Evolutionary conservation across 1,140 invertebrate species (phyloP).

Genomic region (Tetramorium alpestre): DNA sequence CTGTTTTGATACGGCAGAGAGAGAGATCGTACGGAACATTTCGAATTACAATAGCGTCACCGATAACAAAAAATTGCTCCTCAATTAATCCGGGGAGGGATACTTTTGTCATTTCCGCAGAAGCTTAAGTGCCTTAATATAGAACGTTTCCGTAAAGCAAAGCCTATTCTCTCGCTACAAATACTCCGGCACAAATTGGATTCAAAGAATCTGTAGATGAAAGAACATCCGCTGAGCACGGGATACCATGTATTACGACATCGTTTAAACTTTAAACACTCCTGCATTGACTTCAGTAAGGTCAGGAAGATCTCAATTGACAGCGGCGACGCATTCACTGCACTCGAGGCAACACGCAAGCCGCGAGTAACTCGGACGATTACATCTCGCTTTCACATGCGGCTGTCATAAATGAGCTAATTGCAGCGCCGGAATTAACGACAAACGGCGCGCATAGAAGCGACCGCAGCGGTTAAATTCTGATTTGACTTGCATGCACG

Average conservation of each 20-base stretch:
- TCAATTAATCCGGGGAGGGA: neutral
- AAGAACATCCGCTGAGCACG: conserved; percentile 26
- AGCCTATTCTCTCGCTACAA: neutral
- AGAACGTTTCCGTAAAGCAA: conserved; percentile 7
- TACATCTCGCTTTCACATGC: conserved; percentile 48
- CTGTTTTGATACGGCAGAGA: conserved; percentile 24
- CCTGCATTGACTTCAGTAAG: conserved; percentile 48
- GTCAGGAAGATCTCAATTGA: conserved; percentile 57
- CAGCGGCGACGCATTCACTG: conserved; percentile 40
- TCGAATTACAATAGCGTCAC: neutral
- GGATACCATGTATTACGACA: conserved; percentile 11
- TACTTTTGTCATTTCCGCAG: neutral
- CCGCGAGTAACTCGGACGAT: conserved; percentile 23
- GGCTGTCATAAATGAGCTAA: conserved; percentile 42
- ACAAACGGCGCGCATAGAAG: conserved; percentile 41
- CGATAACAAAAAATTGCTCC: neutral
- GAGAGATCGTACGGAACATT: neutral
- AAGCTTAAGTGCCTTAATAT: neutral
- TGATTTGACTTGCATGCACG: conserved; percentile 45
- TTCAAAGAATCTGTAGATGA: conserved; percentile 44
- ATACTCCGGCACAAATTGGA: neutral
- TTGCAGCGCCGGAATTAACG: conserved; percentile 45
- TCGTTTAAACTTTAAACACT: conserved; percentile 39
- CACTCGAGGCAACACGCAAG: conserved; percentile 20
- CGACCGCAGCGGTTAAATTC: conserved; percentile 41